Evolutionary conservation across 2,797 vertebrate species (phyloP).

Genomic region (Scyliorhinus canicula): DNA sequence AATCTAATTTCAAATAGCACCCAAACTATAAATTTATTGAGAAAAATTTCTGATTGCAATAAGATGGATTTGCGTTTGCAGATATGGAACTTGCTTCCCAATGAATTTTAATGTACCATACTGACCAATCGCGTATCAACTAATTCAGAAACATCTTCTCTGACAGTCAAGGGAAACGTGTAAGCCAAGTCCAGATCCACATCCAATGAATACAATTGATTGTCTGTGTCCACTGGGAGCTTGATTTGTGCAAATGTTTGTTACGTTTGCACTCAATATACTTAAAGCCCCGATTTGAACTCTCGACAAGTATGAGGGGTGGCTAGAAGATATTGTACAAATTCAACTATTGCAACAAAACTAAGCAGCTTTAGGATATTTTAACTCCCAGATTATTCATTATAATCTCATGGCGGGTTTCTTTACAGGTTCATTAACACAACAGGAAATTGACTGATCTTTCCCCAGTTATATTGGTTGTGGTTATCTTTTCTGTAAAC

Average conservation of each 20-base stretch:
- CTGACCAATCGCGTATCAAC: background rate
- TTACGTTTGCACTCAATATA: background rate
- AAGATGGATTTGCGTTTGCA: background rate
- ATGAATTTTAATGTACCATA: background rate
- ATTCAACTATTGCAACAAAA: background rate
- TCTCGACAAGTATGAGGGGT: background rate
- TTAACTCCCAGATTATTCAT: background rate
- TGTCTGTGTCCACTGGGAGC: too few relatives aligned
- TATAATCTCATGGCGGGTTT: background rate
- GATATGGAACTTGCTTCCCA: background rate
- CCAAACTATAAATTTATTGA: background rate
- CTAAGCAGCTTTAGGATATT: background rate
- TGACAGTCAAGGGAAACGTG: background rate
- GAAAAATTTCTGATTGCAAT: too few relatives aligned
- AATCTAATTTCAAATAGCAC: background rate
- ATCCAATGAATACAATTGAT: background rate
- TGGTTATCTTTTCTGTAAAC: too few relatives aligned
- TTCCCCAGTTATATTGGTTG: background rate
- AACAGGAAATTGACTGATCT: background rate
- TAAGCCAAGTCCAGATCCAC: background rate
- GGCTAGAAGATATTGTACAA: background rate
- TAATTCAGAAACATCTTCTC: constrained; percentile 4
- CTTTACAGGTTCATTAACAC: background rate
- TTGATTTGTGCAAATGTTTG: background rate
- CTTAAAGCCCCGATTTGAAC: background rate